Percentiles rank a stretch among this genome's conserved stretches.
These are phyloP conservation scores for Sinocyclocheilus anshuiensis DNA, from an alignment of 2,113 vertebrate genomes.

Conservation along the genomic window DNA sequence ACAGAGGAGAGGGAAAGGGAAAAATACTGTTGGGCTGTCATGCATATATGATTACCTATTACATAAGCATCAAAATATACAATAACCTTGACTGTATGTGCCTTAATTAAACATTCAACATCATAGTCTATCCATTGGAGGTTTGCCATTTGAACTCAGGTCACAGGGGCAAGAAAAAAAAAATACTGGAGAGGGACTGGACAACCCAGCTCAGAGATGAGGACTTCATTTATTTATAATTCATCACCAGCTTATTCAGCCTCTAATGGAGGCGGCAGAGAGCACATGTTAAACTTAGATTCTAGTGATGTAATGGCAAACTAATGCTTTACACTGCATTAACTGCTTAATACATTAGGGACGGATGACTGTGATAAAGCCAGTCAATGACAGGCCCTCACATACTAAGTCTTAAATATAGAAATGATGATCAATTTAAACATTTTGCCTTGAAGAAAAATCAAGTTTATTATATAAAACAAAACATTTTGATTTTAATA, in stretches of 20 bases:
- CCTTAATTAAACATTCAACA: not conserved
- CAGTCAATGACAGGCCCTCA: not conserved
- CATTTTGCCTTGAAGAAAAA: not conserved
- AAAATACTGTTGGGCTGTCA: not conserved
- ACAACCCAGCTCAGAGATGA: not conserved
- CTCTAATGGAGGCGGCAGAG: constrained; percentile 27
- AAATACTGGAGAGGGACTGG: not conserved
- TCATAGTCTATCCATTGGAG: not conserved
- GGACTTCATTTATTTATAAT: constrained; percentile 42
- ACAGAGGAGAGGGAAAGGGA: not conserved
- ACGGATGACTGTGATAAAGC: constrained; percentile 3
- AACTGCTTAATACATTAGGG: constrained; percentile 24
- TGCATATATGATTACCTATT: not conserved
- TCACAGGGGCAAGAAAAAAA: not conserved
- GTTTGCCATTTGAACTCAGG: constrained; percentile 5
- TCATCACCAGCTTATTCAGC: constrained; percentile 13
- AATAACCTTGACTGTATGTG: not conserved
- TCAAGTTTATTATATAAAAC: not conserved
- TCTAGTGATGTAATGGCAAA: constrained; percentile 18
- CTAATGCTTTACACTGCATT: constrained; percentile 44
- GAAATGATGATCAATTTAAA: not conserved
- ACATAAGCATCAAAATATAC: not conserved
- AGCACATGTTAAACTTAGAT: not conserved
- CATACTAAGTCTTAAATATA: not conserved
- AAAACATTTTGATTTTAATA: too few relatives aligned